Percentiles rank a stretch among this genome's conserved stretches.
Conservation (phyloP, 2,797 vertebrate species). For the Xiphorhynchus erythropygius region DNA sequence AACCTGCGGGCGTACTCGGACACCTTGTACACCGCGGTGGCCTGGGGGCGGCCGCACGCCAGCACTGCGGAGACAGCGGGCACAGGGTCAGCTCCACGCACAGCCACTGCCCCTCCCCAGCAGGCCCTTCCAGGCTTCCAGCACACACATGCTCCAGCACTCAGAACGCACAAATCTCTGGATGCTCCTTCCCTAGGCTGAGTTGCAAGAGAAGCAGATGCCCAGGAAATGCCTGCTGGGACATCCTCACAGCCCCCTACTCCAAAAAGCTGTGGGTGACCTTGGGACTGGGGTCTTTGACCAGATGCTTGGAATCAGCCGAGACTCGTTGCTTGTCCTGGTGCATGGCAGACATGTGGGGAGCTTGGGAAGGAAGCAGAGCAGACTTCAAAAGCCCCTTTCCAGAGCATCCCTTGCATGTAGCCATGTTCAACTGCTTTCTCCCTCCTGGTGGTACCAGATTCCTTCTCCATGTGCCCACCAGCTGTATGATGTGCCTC, state of each 20-base stretch:
- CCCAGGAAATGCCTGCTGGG: constrained; percentile 2
- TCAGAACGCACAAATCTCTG: constrained; percentile 10
- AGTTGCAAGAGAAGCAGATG: background rate
- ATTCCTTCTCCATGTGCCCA: background rate
- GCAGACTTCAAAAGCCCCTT: background rate
- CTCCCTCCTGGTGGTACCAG: background rate
- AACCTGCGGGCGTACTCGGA: constrained; percentile 95
- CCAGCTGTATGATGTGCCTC: background rate
- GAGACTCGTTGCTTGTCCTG: background rate
- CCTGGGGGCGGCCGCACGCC: constrained; percentile 94
- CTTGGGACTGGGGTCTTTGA: background rate
- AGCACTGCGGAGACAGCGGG: constrained; percentile 80
- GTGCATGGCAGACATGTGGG: background rate
- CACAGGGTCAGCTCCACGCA: background rate
- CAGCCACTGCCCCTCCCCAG: background rate
- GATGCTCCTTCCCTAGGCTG: background rate
- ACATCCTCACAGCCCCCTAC: background rate
- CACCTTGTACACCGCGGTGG: constrained; percentile 97
- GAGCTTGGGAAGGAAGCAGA: background rate
- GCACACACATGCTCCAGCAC: constrained; percentile 55
- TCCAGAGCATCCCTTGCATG: background rate
- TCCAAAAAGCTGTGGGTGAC: background rate
- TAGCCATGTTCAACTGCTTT: background rate
- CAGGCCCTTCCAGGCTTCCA: constrained; percentile 27
- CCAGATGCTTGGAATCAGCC: background rate